These are phyloP conservation scores for Ceratothoa steindachneri DNA, from an alignment of 2,888 invertebrate species.

Conservation along the genomic window DNA sequence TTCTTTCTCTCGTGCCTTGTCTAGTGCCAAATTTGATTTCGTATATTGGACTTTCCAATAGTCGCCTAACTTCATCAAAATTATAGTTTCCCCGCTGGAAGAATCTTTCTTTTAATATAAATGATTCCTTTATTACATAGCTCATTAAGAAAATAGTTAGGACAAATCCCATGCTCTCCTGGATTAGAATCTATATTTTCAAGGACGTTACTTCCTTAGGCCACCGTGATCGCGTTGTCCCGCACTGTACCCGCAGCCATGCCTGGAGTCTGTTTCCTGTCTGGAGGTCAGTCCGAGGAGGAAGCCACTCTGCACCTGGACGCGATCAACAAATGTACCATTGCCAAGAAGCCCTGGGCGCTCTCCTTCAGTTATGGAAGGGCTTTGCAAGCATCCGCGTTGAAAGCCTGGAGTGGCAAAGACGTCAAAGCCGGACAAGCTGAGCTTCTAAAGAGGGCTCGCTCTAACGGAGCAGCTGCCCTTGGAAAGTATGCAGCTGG, in stretches of 20 bases:
- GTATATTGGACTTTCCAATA: too few relatives aligned
- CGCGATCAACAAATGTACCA: constrained; percentile 66
- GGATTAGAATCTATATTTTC: background rate
- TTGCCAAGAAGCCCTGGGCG: constrained; percentile 45
- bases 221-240: constrained; percentile 86
- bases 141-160: too few relatives aligned
- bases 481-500: constrained; percentile 86
- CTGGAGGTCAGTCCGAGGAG: constrained; percentile 97
- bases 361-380: constrained; percentile 90
- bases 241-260: constrained; percentile 95
- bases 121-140: too few relatives aligned
- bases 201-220: too few relatives aligned
- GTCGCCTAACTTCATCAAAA: too few relatives aligned
- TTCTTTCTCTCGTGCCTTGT: too few relatives aligned
- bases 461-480: constrained; percentile 85
- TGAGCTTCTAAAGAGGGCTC: constrained; percentile 45
- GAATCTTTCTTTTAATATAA: too few relatives aligned
- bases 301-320: constrained; percentile 94
- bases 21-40: too few relatives aligned
- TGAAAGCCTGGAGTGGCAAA: constrained; percentile 87
- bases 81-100: too few relatives aligned
- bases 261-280: constrained; percentile 92
- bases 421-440: constrained; percentile 77
- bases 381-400: constrained; percentile 91
- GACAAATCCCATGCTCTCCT: too few relatives aligned